Percentiles rank a stretch among this genome's conserved stretches.
Conservation (phyloP, 1,140 invertebrate genomes). For the Paralvinella palmiformis region DNA sequence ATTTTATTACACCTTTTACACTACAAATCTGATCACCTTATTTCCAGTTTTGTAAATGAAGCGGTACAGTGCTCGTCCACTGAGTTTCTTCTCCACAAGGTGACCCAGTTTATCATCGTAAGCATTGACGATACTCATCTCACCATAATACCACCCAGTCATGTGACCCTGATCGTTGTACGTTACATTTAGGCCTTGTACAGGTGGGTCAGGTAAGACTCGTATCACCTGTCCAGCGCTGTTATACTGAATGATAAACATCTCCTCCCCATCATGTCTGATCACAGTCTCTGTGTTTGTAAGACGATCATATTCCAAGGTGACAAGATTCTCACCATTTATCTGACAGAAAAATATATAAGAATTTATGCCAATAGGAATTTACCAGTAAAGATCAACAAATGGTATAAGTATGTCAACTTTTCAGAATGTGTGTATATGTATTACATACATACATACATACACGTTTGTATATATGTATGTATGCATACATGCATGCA, state of each 20-base stretch:
- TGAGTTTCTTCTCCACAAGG: conserved; percentile 72
- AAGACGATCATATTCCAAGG: conserved; percentile 84
- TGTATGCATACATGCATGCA: too few species aligned
- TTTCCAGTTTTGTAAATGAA: conserved; percentile 55
- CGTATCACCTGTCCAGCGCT: conserved; percentile 69
- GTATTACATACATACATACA: too few species aligned
- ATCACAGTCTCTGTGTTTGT: conserved; percentile 81
- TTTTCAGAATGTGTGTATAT: too few species aligned
- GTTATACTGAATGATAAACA: conserved; percentile 81
- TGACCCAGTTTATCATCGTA: conserved; percentile 76
- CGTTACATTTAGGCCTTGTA: conserved; percentile 77
- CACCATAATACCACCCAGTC: conserved; percentile 86
- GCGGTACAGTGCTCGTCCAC: conserved; percentile 65
- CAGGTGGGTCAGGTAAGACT: conserved; percentile 56
- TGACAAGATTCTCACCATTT: conserved; percentile 77
- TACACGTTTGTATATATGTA: too few species aligned
- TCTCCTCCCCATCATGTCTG: conserved; percentile 70
- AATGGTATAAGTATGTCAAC: too few species aligned
- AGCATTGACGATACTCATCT: conserved; percentile 73
- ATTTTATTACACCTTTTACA: too few species aligned
- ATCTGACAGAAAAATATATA: conserved; percentile 36
- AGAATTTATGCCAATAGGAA: too few species aligned
- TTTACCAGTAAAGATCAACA: too few species aligned
- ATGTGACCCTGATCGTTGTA: conserved; percentile 70
- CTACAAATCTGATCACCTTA: conserved; percentile 25